Base-by-base conservation (phyloP, 1,140 invertebrate genomes). In the Sinella curviseta region DNA sequence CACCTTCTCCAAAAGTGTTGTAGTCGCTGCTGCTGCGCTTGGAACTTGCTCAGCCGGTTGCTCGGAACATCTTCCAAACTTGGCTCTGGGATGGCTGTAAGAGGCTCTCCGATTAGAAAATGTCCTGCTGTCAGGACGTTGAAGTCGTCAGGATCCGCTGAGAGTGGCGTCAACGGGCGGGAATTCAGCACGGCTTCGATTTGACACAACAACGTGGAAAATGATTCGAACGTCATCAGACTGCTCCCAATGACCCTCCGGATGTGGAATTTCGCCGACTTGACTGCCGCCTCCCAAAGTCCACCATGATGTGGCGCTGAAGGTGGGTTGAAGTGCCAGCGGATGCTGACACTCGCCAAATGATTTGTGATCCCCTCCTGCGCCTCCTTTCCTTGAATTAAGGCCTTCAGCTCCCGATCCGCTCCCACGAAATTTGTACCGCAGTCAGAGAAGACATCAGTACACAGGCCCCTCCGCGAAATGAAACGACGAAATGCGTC, bases 401-500 rank as follows among this genome's bases (percentile, higher is more conserved):
- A 60, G 12, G 8, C 76, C 12, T 67, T 14, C 65, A 70, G 12
- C 70, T 20, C 84, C 60, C 76, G 86, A 12, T 17, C 54, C 0
- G 57, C 79, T 20, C 78, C 76, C 0, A 75, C 36, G 26, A 86
- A 84, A 16, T 78, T 82, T 65, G 70, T 78, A 0, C 81, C 85
- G 60, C 86, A 85, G 57, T 86, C 84, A 0, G 79, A 80, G 73
- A 77, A 81, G 26, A 85, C 60, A 2, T 78, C 36, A 1, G 55
- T 33, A 60, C 81, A 76, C 2, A 54, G 20, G 26, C 83, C 81
- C 57, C 83, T 76, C 73, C 84, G 30, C 16, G 81, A 35, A 1
- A 82, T 54, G 57, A 82, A 67, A 80, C 77, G 35, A 77, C 77
- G 16, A 17, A 81, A 36, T 60, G 81, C 31, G 33, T 60, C 70